Base-by-base conservation (phyloP, 2,113 vertebrate species). In the Passer domesticus region DNA sequence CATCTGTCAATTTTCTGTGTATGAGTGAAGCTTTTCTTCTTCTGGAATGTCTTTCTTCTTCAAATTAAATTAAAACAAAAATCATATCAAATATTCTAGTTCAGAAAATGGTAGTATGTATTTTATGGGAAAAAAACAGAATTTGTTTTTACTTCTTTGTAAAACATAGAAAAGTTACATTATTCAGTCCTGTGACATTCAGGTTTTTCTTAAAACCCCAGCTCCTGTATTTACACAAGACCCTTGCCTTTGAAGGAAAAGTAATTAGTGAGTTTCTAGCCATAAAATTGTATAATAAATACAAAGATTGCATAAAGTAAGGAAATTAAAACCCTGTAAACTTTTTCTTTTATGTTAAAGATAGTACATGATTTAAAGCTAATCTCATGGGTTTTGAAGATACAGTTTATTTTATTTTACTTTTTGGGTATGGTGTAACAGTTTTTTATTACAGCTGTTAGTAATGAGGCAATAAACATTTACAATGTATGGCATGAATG, bases 401-500 rank as follows among this genome's bases (percentile, higher is more conserved):
- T 46, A 79, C 4, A 3, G 31, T 73, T 81, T 33, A 15, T n/a
- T 87, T 92, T 41, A 24, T 78, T 84, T 80, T 78, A 44, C 47
- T 88, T 86, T 63, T 89, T 64, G 4, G 0, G 13, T 60, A 35
- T 85, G 55, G 7, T 76, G 15, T 56, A 74, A 77, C 30, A 83
- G 16, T 2, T 67, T 66, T 95, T 96, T 63, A 88, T 77, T 90
- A 19, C 22, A 74, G 43, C 16, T 87, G 4, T 76, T 70, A 86
- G 47, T 80, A 95, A 94, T 63, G 39, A 95, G 55, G 23, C 50
- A 90, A 87, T 94, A 94, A 94, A 91, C 55, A 27, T 93, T 77
- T 90, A 62, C 72, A 86, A 83, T 86, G 93, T 37, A 37, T 76
- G 44, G 27, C 35, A 76, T 66, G 84, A 91, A 85, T 59, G 44